These are phyloP conservation scores for Chloropsis cyanopogon DNA, from an alignment of 2,113 vertebrate genomes.

Conservation along the genomic window DNA sequence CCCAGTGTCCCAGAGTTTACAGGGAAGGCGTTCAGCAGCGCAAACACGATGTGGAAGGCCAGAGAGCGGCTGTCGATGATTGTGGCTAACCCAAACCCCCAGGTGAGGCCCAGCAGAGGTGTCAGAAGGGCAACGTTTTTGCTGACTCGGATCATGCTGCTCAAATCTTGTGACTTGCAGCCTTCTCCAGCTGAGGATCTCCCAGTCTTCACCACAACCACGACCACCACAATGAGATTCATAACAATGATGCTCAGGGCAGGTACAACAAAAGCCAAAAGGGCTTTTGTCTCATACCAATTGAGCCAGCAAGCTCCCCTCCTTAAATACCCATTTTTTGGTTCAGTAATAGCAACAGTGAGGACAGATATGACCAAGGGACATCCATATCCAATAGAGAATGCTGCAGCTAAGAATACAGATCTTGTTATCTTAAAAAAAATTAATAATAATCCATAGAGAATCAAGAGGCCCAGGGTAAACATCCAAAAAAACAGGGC, in stretches of 20 bases:
- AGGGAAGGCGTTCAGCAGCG: constrained; percentile 85
- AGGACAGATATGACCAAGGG: constrained; percentile 80
- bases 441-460: constrained; percentile 80
- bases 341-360: constrained; percentile 80
- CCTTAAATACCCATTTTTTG: constrained; percentile 69
- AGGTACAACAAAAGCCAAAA: constrained; percentile 82
- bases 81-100: constrained; percentile 82
- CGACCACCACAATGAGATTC: constrained; percentile 79
- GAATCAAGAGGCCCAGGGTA: constrained; percentile 80
- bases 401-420: constrained; percentile 74
- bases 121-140: constrained; percentile 84
- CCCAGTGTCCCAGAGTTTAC: constrained; percentile 42
- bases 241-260: constrained; percentile 80
- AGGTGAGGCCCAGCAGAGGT: constrained; percentile 86
- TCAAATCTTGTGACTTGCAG: constrained; percentile 72
- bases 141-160: constrained; percentile 66
- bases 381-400: constrained; percentile 80
- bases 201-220: constrained; percentile 80
- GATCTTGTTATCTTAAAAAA: constrained; percentile 80
- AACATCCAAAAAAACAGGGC: constrained; percentile 94
- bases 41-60: constrained; percentile 73
- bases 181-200: constrained; percentile 70
- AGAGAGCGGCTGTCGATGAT: constrained; percentile 13
- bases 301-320: constrained; percentile 83
- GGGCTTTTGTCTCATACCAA: constrained; percentile 79